A percentile compares a stretch with the other conserved stretches of the same genome.
Conservation (phyloP, 2,888 invertebrate species). For the Lycophotia porphyrea region DNA sequence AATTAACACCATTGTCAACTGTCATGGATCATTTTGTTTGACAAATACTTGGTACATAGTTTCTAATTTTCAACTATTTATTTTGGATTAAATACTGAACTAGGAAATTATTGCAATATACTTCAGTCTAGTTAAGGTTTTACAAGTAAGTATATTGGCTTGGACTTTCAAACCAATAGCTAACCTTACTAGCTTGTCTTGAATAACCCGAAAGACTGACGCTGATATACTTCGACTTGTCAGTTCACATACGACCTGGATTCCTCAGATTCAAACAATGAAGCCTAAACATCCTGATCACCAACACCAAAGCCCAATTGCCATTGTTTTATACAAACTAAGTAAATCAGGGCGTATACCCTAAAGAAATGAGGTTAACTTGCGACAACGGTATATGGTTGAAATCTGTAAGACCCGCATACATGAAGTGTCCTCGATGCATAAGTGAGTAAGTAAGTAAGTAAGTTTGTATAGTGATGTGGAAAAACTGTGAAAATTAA, state of each 20-base stretch:
- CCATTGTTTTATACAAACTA: slow-evolving; percentile 45
- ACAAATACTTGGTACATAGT: not conserved
- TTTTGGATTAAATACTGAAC: not conserved
- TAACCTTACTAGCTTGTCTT: not conserved
- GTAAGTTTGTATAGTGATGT: not conserved
- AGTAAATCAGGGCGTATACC: slow-evolving; percentile 40
- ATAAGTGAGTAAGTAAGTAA: slow-evolving; percentile 67
- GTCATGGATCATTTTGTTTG: slow-evolving; percentile 4
- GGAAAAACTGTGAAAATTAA: slow-evolving; percentile 6
- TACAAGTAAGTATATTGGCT: no score
- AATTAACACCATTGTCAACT: not conserved
- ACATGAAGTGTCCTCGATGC: slow-evolving; percentile 62
- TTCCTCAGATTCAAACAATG: not conserved
- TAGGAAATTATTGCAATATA: not conserved
- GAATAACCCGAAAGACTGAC: not conserved
- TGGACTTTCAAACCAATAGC: not conserved
- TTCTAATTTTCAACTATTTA: slow-evolving; percentile 5
- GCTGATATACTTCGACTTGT: not conserved
- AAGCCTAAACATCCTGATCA: not conserved
- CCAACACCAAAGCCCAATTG: not conserved
- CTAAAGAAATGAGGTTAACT: slow-evolving; percentile 45
- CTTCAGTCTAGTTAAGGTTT: not conserved
- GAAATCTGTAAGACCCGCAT: slow-evolving; percentile 54
- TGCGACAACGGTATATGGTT: slow-evolving; percentile 39
- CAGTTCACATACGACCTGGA: no score